Base-by-base conservation (phyloP, 2,797 vertebrate genomes). In the Pagetopsis macropterus region DNA sequence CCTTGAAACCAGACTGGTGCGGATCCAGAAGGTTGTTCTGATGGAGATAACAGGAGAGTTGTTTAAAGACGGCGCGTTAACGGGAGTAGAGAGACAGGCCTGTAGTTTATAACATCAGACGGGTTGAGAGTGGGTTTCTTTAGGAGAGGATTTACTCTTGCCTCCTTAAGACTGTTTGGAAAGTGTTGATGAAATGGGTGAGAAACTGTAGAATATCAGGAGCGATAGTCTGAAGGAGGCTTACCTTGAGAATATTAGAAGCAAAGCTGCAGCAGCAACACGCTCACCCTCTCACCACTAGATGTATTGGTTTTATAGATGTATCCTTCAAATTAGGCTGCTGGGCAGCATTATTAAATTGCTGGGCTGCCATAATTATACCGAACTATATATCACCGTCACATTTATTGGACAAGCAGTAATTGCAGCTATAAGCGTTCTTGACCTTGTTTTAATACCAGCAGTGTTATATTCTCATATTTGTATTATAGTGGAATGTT, bases 251-350 rank as follows among this genome's bases (percentile, higher is more conserved):
- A 9, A 19, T 27, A 19, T 43, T n/a, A 41, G 41, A 46, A 3
- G 1, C 3, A 17, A 8, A 52, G 40, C 44, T 48, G 6, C 33
- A 9, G 33, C 33, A 37, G 8, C 45, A 44, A 8, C 23, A 46
- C 27, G 1, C n/a, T 67, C 44, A 57, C 41, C 9, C 2, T 48
- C 63, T 67, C 49, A 58, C 52, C 51, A 19, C n/a, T 15, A 15
- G 10, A 8, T 63, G 56, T 41, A 64, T 31, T 56, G 27, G 13
- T 65, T 84, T 70, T 45, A 33, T 57, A 40, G 45, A 74, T 68
- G 41, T 19, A 21, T 71, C 19, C 23, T 68, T 72, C 6, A 40
- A 41, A 70, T 67, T 21, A 60, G 14, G 9, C 14, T 3, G 21
- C 14, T 3, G 21, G 41, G 23, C 44, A 43, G 45, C 58, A 44